Conservation (phyloP, 2,888 invertebrate genomes). For the Papilio protenor region DNA sequence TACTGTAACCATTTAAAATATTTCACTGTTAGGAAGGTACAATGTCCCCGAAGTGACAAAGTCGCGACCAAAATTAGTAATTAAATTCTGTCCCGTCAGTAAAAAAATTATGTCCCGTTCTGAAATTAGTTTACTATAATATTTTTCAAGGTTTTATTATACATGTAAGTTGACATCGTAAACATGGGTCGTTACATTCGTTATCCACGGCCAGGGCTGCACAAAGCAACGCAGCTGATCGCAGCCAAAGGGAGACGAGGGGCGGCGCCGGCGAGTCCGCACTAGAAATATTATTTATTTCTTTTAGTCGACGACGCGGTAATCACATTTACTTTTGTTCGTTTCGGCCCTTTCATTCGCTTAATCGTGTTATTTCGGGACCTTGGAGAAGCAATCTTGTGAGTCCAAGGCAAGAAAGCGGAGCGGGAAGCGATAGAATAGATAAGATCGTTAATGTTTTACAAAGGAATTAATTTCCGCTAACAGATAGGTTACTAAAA, state of each 20-base stretch:
- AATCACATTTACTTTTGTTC: constrained; percentile 84
- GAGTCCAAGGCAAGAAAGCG: constrained; percentile 51
- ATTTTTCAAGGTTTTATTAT: not conserved
- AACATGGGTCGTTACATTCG: constrained; percentile 46
- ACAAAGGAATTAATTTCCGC: too few relatives aligned
- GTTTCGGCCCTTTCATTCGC: constrained; percentile 80
- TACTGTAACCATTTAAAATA: too few relatives aligned
- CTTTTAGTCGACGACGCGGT: constrained; percentile 77
- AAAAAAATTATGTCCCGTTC: too few relatives aligned
- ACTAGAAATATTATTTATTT: constrained; percentile 82
- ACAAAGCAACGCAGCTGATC: constrained; percentile 44
- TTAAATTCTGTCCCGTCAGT: too few relatives aligned
- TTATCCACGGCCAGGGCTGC: constrained; percentile 50
- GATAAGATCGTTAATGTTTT: too few relatives aligned
- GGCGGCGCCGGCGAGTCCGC: constrained; percentile 56
- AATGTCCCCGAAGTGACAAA: too few relatives aligned
- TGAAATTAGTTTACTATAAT: not conserved
- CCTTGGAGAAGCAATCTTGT: constrained; percentile 68
- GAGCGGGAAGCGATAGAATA: constrained; percentile 48
- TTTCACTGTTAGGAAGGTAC: too few relatives aligned
- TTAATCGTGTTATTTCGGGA: constrained; percentile 83
- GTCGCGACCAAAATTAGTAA: too few relatives aligned
- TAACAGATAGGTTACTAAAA: too few relatives aligned
- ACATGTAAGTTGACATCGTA: constrained; percentile 1
- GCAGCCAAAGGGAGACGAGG: constrained; percentile 50